Evolutionary conservation across 2,888 invertebrate species (phyloP), one percentile per base, ranked within the genome.

Genomic region (Lasioglossum figueresi): DNA sequence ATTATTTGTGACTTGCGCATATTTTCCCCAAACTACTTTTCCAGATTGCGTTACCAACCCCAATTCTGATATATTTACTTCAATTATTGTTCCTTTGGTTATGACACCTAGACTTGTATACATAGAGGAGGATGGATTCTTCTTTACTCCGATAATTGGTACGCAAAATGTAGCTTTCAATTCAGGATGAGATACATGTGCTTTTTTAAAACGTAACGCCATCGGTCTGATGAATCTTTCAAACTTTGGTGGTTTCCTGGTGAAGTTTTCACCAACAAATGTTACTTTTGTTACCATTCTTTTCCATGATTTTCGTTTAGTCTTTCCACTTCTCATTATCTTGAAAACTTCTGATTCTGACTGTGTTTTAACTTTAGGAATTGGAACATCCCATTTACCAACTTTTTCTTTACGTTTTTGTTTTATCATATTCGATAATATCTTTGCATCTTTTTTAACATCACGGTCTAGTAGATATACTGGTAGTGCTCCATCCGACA

Each of bases 21-120:
- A 99, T 96, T 99, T 99, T 83, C 99, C 99, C 99, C 99, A 99
- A 0, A 99, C 99, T 74, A 99, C 99, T 96, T 99, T 99, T 84
- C 99, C 99, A 14, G 98, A 98, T 95, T 99, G 99, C 0, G 99
- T 99, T 1, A 99, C 99, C 86, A 99, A 96, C 96, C 99, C 99
- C 87, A 99, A 96, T 95, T 99, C 99, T 10, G 99, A 99, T 91
- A 99, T 99, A 94, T 99, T 99, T 0, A 99, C 98, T 96, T 99
- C 99, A 83, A 99, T 97, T 0, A 99, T 97, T 1, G 99, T 99
- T 94, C 99, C 99, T 96, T 99, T 99, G 0, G 99, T 99, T 77
- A 99, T 99, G 5, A 99, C 99, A 2, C 99, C 99, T 80, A 99
- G 96, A 84, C 98, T 98, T 1, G 99, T 99, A 95, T 98, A 99